A percentile compares a stretch with the other conserved stretches of the same genome.
phyloP scores from a whole-genome alignment of 1,140 invertebrate genomes.

The Grapholita molesta region DNA sequence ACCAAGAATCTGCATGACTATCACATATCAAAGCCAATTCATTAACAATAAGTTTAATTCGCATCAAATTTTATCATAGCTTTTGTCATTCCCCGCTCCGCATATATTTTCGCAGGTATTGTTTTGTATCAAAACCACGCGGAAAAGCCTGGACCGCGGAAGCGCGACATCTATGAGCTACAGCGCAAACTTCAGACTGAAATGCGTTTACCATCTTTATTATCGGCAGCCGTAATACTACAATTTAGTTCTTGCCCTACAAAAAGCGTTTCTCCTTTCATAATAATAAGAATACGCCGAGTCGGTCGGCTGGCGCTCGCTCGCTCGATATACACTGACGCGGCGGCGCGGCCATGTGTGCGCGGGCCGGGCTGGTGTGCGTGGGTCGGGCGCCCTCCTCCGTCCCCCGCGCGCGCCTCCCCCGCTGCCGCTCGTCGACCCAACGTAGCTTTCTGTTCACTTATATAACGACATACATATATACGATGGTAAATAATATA shows the following conservation, averaged over 20 bases:
- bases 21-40: neutral
- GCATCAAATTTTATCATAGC: neutral
- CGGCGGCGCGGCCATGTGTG: slow-evolving; percentile 46
- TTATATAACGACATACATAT: slow-evolving; percentile 75
- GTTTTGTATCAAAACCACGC: slow-evolving; percentile 19
- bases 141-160: slow-evolving; percentile 41
- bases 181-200: slow-evolving; percentile 68
- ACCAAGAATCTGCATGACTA: neutral
- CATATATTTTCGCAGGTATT: neutral
- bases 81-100: neutral
- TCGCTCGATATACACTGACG: slow-evolving; percentile 57
- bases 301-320: slow-evolving; percentile 63
- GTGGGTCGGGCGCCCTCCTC: slow-evolving; percentile 33
- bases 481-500: slow-evolving; percentile 74
- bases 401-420: slow-evolving; percentile 22
- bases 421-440: slow-evolving; percentile 38
- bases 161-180: slow-evolving; percentile 73
- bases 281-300: slow-evolving; percentile 77
- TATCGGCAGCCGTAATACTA: slow-evolving; percentile 71
- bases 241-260: slow-evolving; percentile 78
- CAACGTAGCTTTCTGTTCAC: slow-evolving; percentile 76
- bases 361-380: slow-evolving; percentile 39
- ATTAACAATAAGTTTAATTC: neutral
- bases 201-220: slow-evolving; percentile 76
- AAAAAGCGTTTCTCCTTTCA: slow-evolving; percentile 78